phyloP scores from a whole-genome alignment of 2,113 vertebrate species.

The Columba janthina region DNA sequence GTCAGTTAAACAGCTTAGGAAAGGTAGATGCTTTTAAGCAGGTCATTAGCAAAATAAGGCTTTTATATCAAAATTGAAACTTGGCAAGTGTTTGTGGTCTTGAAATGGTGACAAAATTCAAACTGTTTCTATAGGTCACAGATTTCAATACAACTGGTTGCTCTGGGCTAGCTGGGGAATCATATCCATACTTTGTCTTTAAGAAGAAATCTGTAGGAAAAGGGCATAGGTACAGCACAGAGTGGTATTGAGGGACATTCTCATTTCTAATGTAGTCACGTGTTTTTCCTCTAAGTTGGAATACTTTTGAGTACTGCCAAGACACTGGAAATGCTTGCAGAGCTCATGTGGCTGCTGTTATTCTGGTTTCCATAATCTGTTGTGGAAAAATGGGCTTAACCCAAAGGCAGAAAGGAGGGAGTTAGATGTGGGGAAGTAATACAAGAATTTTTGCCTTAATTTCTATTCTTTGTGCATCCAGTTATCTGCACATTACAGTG shows the following conservation, averaged over 20 bases:
- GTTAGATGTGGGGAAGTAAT: neutral
- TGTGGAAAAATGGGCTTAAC: neutral
- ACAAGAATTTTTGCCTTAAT: neutral
- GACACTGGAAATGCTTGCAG: neutral
- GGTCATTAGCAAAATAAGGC: neutral
- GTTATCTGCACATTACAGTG: neutral
- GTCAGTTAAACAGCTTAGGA: neutral
- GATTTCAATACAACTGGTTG: neutral
- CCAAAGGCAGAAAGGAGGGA: neutral
- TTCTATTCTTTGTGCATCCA: neutral
- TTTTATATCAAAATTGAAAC: neutral
- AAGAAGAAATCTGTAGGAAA: neutral
- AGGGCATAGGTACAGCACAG: accelerated
- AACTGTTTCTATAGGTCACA: neutral
- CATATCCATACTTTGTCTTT: neutral
- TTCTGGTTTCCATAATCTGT: neutral
- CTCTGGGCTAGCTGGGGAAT: neutral
- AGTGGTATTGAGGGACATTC: accelerated
- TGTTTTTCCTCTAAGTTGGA: neutral
- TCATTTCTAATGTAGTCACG: neutral
- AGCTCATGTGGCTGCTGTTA: neutral
- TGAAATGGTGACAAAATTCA: neutral
- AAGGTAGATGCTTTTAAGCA: neutral
- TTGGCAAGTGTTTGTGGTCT: neutral
- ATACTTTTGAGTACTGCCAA: neutral